Percentiles rank a stretch among this genome's conserved stretches.
phyloP scores from a whole-genome alignment of 2,797 vertebrate genomes.

The Ceyx erithaca region DNA sequence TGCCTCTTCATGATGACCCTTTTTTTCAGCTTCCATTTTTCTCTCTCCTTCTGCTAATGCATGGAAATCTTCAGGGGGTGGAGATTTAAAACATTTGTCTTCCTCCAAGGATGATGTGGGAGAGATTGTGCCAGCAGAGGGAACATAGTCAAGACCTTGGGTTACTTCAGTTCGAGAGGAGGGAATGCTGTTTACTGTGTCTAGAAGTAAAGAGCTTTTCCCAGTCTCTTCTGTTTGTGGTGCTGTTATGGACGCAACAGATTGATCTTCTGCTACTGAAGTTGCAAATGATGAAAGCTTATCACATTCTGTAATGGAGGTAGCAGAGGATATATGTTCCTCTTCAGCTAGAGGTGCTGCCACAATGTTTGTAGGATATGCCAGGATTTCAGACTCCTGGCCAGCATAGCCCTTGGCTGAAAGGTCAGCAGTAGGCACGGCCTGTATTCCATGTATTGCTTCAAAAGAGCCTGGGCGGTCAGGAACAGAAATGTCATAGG shows the following conservation, averaged over 20 bases:
- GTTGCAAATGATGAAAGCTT: constrained; percentile 97
- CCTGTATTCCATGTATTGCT: constrained; percentile 86
- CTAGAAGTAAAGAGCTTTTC: constrained; percentile 89
- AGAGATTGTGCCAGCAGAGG: constrained; percentile 97
- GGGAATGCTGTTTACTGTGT: constrained; percentile 90
- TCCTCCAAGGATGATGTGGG: constrained; percentile 98
- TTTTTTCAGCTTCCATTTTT: constrained; percentile 74
- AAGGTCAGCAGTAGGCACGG: constrained; percentile 68
- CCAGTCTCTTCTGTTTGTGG: constrained; percentile 93
- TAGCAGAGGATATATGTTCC: constrained; percentile 97
- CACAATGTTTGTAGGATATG: constrained; percentile 89
- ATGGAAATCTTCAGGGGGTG: constrained; percentile 92
- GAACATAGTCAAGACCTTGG: constrained; percentile 93
- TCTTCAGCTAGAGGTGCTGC: constrained; percentile 96
- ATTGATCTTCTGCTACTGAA: constrained; percentile 96
- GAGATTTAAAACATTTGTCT: constrained; percentile 97
- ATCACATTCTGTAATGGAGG: constrained; percentile 98
- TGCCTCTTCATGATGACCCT: constrained; percentile 77
- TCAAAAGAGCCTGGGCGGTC: constrained; percentile 88
- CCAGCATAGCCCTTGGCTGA: constrained; percentile 83
- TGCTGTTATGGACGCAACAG: constrained; percentile 92
- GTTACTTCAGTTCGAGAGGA: constrained; percentile 89
- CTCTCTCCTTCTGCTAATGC: constrained; percentile 83
- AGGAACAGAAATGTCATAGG: constrained; percentile 89
- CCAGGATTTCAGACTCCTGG: constrained; percentile 85